Conservation (phyloP, 2,797 vertebrate species). For the Falco peregrinus region DNA sequence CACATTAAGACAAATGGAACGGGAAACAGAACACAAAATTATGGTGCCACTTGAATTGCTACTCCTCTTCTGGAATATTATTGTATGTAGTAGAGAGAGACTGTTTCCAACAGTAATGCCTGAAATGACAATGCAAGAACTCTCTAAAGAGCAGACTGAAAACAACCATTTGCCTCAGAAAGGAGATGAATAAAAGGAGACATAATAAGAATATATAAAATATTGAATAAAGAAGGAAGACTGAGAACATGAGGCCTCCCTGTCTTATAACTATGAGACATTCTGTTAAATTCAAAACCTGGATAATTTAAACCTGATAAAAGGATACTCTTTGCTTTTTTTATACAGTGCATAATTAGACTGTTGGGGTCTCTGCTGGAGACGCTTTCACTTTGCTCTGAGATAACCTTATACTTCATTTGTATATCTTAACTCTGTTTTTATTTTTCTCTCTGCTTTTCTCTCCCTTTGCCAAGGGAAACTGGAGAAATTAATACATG, state of each 20-base stretch:
- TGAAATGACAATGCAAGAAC: conserved; percentile 6
- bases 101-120: neutral
- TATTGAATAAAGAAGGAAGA: conserved; percentile 41
- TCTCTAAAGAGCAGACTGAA: neutral
- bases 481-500: neutral
- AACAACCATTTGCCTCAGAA: conserved; percentile 24
- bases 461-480: neutral
- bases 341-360: neutral
- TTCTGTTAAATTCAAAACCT: conserved; percentile 28
- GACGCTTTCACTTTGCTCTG: neutral
- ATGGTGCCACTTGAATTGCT: neutral
- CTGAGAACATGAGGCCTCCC: neutral
- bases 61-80: neutral
- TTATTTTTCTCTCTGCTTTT: neutral
- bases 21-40: neutral
- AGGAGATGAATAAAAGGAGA: neutral
- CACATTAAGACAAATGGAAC: neutral
- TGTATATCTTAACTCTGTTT: neutral
- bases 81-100: neutral
- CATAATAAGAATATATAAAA: conserved; percentile 33
- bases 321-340: neutral
- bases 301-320: conserved; percentile 29
- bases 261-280: neutral
- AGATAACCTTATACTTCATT: neutral
- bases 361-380: neutral